Evolutionary conservation across 2,797 vertebrate genomes (phyloP), one percentile per base, ranked within the genome.

Genomic region (Heliangelus exortis): DNA sequence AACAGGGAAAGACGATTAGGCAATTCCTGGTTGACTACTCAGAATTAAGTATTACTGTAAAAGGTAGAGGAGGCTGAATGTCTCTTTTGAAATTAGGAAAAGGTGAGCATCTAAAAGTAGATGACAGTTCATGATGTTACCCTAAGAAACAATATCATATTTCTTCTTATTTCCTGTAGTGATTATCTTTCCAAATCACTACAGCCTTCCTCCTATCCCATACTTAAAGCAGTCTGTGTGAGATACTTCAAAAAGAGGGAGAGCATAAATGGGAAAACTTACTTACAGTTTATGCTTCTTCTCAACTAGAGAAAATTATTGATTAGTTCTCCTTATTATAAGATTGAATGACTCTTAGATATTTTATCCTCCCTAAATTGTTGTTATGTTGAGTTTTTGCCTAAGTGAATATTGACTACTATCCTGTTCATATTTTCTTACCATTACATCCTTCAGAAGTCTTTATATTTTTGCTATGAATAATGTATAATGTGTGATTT

Each of bases 1-100:
- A 58, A 84, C 39, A 69, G 45, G 45, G 29, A 90, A 90, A 87
- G 41, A 93, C 87, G 68, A 83, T 90, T 79, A 90, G 22, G 54
- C 75, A 93, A 53, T 81, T 87, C 67, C 67, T 26, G 6, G 1
- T 65, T 93, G 78, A 84, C 69, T 89, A 51, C 18, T 84, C 59
- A 72, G 76, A 84, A 68, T 75, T 89, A 65, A 69, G 61, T 62
- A 36, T 62, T 93, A 58, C 39, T 88, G 34, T 68, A 72, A 67
- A 92, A 92, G 15, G 43, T 69, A 73, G 14, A 84, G 28, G 21
- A 86, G 13, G 12, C 23, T 90, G 21, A 54, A 43, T 86, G 69
- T 58, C 54, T 82, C 36, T 89, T 74, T 58, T 62, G 23, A 91
- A 88, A 74, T 61, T 69, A 78, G 69, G 48, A 89, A 53, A 89